These are phyloP conservation scores for Pachyramphus minor DNA, from an alignment of 2,113 vertebrate genomes.

Conservation along the genomic window DNA sequence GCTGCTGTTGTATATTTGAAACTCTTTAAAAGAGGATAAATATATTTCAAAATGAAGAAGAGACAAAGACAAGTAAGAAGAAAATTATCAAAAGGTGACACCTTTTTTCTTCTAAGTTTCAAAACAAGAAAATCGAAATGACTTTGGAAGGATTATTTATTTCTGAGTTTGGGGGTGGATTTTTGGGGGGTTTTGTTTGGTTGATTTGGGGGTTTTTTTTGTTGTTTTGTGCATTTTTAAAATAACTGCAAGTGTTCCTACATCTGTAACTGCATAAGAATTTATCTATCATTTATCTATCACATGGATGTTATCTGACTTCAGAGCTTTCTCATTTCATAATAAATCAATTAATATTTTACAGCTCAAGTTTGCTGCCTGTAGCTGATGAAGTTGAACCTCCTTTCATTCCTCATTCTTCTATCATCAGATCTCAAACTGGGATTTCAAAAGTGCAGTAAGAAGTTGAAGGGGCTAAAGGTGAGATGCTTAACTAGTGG, in stretches of 20 bases:
- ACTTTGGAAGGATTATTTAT: background rate
- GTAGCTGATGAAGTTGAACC: background rate
- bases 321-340: background rate
- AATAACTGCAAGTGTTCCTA: background rate
- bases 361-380: background rate
- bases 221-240: background rate
- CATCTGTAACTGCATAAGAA: background rate
- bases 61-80: background rate
- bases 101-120: background rate
- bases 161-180: background rate
- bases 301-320: background rate
- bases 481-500: background rate
- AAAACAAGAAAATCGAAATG: background rate
- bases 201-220: background rate
- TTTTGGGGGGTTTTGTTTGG: background rate
- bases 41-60: background rate
- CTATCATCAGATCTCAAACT: background rate
- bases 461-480: background rate
- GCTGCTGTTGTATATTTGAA: conserved; percentile 90
- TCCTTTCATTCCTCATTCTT: background rate
- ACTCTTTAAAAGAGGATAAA: conserved; percentile 75
- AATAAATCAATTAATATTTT: background rate
- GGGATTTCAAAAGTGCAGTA: background rate
- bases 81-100: background rate
- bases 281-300: background rate